Evolutionary conservation across 2,797 vertebrate species (phyloP).

Genomic region (Rhadinocentrus ornatus): DNA sequence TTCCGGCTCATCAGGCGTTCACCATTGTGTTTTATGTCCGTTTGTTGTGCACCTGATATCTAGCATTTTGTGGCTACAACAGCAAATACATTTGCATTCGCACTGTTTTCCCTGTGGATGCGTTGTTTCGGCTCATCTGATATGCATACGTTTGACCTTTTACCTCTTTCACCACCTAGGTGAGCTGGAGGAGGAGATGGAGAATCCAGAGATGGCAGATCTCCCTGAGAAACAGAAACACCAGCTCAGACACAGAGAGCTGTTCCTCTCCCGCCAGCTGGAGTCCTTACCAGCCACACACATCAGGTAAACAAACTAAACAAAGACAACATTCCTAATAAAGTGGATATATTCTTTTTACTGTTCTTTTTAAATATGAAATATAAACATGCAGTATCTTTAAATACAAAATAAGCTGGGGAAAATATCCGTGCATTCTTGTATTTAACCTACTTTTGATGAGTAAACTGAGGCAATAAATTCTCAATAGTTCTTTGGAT

Average conservation of each 20-base stretch:
- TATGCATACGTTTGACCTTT: conserved; percentile 58
- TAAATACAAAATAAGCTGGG: background rate
- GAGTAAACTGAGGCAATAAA: background rate
- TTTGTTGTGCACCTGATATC: conserved; percentile 25
- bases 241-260: conserved; percentile 94
- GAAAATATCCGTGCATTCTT: background rate
- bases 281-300: conserved; percentile 97
- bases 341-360: background rate
- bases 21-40: conserved; percentile 32
- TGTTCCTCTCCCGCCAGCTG: conserved; percentile 95
- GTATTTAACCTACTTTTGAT: background rate
- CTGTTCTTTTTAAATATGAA: background rate
- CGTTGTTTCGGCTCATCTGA: conserved; percentile 58
- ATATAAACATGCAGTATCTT: background rate
- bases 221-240: conserved; percentile 96
- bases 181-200: conserved; percentile 97
- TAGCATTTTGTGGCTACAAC: conserved; percentile 13
- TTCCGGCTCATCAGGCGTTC: conserved; percentile 52
- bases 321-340: background rate
- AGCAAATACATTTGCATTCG: conserved; percentile 21
- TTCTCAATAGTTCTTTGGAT: background rate
- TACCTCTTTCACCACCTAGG: conserved; percentile 74
- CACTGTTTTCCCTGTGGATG: conserved; percentile 21
- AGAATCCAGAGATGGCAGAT: conserved; percentile 94
- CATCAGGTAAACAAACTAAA: conserved; percentile 86